Evolutionary conservation across 2,888 invertebrate genomes (phyloP).

Genomic region (Adela reaumurella): DNA sequence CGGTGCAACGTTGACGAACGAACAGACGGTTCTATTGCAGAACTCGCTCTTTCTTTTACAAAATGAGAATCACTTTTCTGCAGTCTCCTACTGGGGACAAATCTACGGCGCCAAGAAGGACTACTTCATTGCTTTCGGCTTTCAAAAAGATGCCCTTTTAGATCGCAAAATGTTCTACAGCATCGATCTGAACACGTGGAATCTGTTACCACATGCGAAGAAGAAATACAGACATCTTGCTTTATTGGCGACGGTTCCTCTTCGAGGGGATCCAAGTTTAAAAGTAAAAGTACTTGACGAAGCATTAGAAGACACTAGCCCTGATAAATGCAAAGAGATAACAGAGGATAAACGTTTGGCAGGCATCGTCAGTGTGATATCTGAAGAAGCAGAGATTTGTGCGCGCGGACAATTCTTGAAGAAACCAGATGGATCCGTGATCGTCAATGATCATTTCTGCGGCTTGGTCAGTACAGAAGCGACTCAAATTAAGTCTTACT

Average conservation of each 20-base stretch:
- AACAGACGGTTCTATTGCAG: slow-evolving; percentile 68
- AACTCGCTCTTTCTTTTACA: slow-evolving; percentile 76
- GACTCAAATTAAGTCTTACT: slow-evolving; percentile 67
- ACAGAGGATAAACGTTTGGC: slow-evolving; percentile 79
- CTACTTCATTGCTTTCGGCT: slow-evolving; percentile 82
- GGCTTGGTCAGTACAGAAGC: slow-evolving; percentile 65
- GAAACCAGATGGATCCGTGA: slow-evolving; percentile 65
- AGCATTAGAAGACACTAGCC: slow-evolving; percentile 31
- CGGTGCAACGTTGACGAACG: slow-evolving; percentile 68
- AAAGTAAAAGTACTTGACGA: slow-evolving; percentile 47
- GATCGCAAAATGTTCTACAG: slow-evolving; percentile 78
- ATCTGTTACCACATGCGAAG: slow-evolving; percentile 39
- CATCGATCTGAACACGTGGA: slow-evolving; percentile 68
- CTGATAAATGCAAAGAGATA: slow-evolving; percentile 47
- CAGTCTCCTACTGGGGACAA: slow-evolving; percentile 84
- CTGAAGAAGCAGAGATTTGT: slow-evolving; percentile 70
- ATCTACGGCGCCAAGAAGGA: slow-evolving; percentile 72
- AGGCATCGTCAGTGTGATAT: slow-evolving; percentile 66
- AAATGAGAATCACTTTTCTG: slow-evolving; percentile 78
- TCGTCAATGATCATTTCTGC: slow-evolving; percentile 68
- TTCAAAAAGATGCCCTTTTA: slow-evolving; percentile 65
- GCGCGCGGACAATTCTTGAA: slow-evolving; percentile 78
- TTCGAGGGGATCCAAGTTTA: slow-evolving; percentile 50
- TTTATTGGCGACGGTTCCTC: slow-evolving; percentile 39
- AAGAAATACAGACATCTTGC: slow-evolving; percentile 39